These are phyloP conservation scores for Volucella zonaria DNA, from an alignment of 2,888 invertebrate genomes.

Conservation along the genomic window DNA sequence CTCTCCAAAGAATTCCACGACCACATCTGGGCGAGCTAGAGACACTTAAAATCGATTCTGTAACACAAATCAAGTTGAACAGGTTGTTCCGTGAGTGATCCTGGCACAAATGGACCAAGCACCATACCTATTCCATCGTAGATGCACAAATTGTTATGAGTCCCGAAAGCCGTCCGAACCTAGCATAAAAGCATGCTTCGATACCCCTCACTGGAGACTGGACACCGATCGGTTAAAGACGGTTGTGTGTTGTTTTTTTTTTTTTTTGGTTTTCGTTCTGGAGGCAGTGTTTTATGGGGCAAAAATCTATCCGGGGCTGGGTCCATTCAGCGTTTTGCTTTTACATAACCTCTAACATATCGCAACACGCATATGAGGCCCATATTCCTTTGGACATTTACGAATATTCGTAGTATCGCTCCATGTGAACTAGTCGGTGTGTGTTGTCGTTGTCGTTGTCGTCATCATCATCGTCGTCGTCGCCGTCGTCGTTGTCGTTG, in stretches of 20 bases:
- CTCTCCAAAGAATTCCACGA: not conserved
- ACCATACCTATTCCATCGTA: slow-evolving; percentile 37
- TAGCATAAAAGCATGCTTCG: slow-evolving; percentile 11
- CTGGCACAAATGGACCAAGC: slow-evolving; percentile 67
- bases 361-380: slow-evolving; percentile 62
- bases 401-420: slow-evolving; percentile 22
- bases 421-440: slow-evolving; percentile 52
- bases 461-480: slow-evolving; percentile 30
- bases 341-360: slow-evolving; percentile 70
- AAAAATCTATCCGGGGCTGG: slow-evolving; percentile 62
- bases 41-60: slow-evolving; percentile 26
- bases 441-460: slow-evolving; percentile 57
- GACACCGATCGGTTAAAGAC: slow-evolving; percentile 41
- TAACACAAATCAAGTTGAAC: slow-evolving; percentile 61
- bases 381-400: slow-evolving; percentile 35
- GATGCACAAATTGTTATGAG: slow-evolving; percentile 65
- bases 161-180: slow-evolving; percentile 50
- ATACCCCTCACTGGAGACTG: slow-evolving; percentile 31
- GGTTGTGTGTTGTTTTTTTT: not conserved
- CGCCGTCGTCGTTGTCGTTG: slow-evolving; percentile 7
- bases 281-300: slow-evolving; percentile 65
- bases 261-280: slow-evolving; percentile 35
- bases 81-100: slow-evolving; percentile 65
- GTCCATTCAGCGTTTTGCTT: slow-evolving; percentile 66
- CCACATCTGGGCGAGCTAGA: not conserved